Conservation (phyloP, 2,888 invertebrate species). For the Dichetophora obliterata region DNA sequence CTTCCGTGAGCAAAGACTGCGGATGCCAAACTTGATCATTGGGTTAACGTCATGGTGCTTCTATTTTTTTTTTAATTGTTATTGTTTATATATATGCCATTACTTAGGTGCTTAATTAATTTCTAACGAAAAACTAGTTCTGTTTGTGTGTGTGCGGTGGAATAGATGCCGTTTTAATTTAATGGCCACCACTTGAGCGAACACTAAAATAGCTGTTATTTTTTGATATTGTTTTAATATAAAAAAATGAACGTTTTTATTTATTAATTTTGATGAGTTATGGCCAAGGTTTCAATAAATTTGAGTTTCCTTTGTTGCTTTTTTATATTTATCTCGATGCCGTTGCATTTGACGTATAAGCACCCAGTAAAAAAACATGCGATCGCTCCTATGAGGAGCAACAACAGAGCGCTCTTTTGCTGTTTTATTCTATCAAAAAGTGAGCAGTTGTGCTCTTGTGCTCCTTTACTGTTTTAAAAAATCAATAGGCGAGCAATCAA, state of each 20-base stretch:
- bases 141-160: background rate
- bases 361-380: too few relatives aligned
- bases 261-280: constrained; percentile 54
- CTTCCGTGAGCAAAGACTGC: constrained; percentile 22
- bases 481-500: too few relatives aligned
- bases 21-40: constrained; percentile 42
- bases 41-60: background rate
- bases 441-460: too few relatives aligned
- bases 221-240: constrained; percentile 40
- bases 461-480: too few relatives aligned
- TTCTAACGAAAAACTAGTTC: background rate
- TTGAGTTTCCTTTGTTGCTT: too few relatives aligned
- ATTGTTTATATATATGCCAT: background rate
- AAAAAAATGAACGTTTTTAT: constrained; percentile 51
- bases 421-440: too few relatives aligned
- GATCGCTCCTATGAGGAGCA: too few relatives aligned
- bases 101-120: background rate
- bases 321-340: too few relatives aligned
- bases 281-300: constrained; percentile 56
- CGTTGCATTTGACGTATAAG: too few relatives aligned
- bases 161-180: background rate
- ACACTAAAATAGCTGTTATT: constrained; percentile 9
- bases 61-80: too few relatives aligned
- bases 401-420: too few relatives aligned
- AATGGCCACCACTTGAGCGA: too few relatives aligned